Evolutionary conservation across 1,140 invertebrate species (phyloP).

Genomic region (Gerris buenoi): DNA sequence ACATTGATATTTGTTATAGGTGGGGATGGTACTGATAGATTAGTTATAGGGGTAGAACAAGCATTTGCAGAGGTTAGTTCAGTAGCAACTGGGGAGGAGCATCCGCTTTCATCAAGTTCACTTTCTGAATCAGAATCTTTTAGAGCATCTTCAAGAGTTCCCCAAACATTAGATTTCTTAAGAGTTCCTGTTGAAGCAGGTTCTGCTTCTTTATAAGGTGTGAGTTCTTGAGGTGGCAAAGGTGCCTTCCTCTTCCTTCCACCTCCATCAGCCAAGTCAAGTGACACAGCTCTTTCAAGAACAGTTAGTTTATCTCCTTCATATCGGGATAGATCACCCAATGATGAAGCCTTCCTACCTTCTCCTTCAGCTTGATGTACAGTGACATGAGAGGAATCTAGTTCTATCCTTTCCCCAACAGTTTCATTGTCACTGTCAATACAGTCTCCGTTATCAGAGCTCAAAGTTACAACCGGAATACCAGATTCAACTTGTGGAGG

Average conservation of each 20-base stretch:
- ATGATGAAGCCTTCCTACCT: slow-evolving; percentile 57
- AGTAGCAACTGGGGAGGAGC: slow-evolving; percentile 14
- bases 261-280: slow-evolving; percentile 55
- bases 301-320: slow-evolving; percentile 35
- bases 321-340: slow-evolving; percentile 62
- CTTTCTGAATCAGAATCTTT: slow-evolving; percentile 26
- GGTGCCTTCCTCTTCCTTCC: slow-evolving; percentile 47
- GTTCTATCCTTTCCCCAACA: slow-evolving; percentile 41
- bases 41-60: background rate
- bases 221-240: slow-evolving; percentile 30
- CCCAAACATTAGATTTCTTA: slow-evolving; percentile 58
- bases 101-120: slow-evolving; percentile 16
- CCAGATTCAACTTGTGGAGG: slow-evolving; percentile 32
- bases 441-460: slow-evolving; percentile 15
- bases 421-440: slow-evolving; percentile 35
- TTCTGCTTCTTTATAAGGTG: slow-evolving; percentile 40
- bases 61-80: background rate
- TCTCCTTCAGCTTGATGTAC: slow-evolving; percentile 49
- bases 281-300: slow-evolving; percentile 61
- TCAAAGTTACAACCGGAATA: background rate
- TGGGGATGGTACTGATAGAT: no score
- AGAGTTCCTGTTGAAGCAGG: slow-evolving; percentile 44
- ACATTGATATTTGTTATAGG: background rate
- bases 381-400: slow-evolving; percentile 55
- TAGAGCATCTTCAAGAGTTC: slow-evolving; percentile 56